Percentiles rank a stretch among this genome's conserved stretches.
These are phyloP conservation scores for Polietes domitor DNA, from an alignment of 2,888 invertebrate genomes.

Conservation along the genomic window DNA sequence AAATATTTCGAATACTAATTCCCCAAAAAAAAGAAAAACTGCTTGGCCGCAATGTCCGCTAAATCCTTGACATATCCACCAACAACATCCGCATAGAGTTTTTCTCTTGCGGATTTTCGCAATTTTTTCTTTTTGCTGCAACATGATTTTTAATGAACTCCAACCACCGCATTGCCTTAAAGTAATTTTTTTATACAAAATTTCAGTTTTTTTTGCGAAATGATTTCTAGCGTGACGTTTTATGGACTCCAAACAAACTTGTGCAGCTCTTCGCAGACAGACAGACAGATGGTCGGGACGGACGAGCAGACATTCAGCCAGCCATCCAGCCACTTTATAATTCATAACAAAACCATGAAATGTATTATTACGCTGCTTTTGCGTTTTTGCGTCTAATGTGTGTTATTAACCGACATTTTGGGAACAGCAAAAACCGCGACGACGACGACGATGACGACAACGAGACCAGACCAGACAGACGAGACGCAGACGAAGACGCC, in stretches of 20 bases:
- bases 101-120: not conserved
- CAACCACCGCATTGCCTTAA: too few species aligned
- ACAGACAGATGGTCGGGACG: not conserved
- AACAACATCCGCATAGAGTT: too few species aligned
- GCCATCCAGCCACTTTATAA: not conserved
- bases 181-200: not conserved
- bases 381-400: not conserved
- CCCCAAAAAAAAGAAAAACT: too few species aligned
- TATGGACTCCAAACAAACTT: not conserved
- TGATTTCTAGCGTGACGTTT: not conserved
- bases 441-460: not conserved
- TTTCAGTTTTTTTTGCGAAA: not conserved
- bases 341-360: conserved; percentile 21
- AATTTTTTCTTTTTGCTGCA: not conserved
- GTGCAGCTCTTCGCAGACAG: not conserved
- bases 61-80: too few species aligned
- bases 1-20: too few species aligned
- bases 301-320: too few species aligned
- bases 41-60: too few species aligned
- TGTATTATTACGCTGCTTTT: not conserved
- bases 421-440: not conserved
- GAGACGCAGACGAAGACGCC: too few species aligned
- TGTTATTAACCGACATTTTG: conserved; percentile 25
- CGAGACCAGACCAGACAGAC: too few species aligned
- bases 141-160: conserved; percentile 6